Conservation (phyloP, 2,797 vertebrate species). For the Adelosebastes latens region DNA sequence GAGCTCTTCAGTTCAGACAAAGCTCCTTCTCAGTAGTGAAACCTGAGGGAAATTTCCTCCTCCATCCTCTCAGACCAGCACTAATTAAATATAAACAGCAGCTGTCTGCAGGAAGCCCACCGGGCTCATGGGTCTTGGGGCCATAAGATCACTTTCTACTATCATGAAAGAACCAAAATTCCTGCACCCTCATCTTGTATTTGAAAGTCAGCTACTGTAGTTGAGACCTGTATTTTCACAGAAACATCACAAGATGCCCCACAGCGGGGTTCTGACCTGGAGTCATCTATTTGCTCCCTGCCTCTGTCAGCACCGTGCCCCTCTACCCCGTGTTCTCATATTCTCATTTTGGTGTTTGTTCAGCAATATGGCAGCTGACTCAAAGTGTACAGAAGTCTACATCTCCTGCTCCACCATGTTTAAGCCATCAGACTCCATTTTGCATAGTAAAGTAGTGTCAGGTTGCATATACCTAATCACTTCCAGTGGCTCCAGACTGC, state of each 20-base stretch:
- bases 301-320: slow-evolving; percentile 24
- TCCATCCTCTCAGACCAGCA: slow-evolving; percentile 24
- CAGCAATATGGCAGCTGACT: slow-evolving; percentile 39
- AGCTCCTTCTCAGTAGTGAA: background rate
- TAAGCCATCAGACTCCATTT: background rate
- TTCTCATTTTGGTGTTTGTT: slow-evolving; percentile 37
- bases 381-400: background rate
- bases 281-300: slow-evolving; percentile 31
- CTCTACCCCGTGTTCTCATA: slow-evolving; percentile 6
- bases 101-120: slow-evolving; percentile 48
- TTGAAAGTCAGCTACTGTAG: background rate
- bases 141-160: slow-evolving; percentile 44
- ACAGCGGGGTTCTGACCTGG: slow-evolving; percentile 33
- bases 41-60: slow-evolving; percentile 8
- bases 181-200: slow-evolving; percentile 14
- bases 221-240: slow-evolving; percentile 20
- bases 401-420: background rate
- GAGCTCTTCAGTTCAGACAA: background rate
- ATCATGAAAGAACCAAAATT: slow-evolving; percentile 13
- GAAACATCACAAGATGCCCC: slow-evolving; percentile 19
- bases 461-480: slow-evolving; percentile 25
- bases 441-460: slow-evolving; percentile 9
- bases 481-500: slow-evolving; percentile 33
- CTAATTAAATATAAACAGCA: slow-evolving; percentile 79
- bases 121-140: slow-evolving; percentile 15